phyloP scores from a whole-genome alignment of 2,888 invertebrate species.

The Philaethria dido region DNA sequence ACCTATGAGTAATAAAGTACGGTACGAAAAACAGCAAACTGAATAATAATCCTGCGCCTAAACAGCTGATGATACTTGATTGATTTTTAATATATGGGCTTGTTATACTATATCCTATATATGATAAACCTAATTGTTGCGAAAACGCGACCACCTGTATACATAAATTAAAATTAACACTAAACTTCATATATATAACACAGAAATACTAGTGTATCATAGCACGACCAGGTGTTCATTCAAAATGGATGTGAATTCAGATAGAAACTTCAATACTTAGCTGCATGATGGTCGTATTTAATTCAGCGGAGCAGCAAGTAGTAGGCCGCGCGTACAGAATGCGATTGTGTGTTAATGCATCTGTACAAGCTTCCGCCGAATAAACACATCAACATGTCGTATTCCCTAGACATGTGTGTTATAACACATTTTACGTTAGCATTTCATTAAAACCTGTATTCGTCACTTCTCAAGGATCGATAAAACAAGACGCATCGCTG shows the following conservation, averaged over 20 bases:
- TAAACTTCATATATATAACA: background rate
- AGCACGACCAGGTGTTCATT: background rate
- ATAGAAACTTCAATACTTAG: background rate
- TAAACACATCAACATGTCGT: constrained; percentile 9
- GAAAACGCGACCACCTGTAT: too few relatives aligned
- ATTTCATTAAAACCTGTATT: constrained; percentile 15
- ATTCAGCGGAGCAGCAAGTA: constrained; percentile 11
- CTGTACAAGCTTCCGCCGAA: constrained; percentile 42
- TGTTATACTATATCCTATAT: too few relatives aligned
- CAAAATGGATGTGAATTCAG: background rate
- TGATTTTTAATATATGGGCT: too few relatives aligned
- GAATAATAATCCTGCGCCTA: too few relatives aligned
- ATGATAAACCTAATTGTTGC: too few relatives aligned
- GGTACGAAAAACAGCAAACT: too few relatives aligned
- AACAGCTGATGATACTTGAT: too few relatives aligned
- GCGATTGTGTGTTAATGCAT: constrained; percentile 47
- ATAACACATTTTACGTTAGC: background rate
- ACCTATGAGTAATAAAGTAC: too few relatives aligned
- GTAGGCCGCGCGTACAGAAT: constrained; percentile 32
- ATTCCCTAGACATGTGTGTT: constrained; percentile 12
- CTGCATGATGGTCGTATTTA: background rate
- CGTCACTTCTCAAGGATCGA: constrained; percentile 11
- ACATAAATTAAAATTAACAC: too few relatives aligned
- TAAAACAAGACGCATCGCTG: constrained; percentile 8
- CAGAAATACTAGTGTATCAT: too few relatives aligned